A percentile compares a stretch with the other conserved stretches of the same genome.
phyloP scores from a whole-genome alignment of 2,888 invertebrate genomes.

The Aphidoletes aphidimyza region DNA sequence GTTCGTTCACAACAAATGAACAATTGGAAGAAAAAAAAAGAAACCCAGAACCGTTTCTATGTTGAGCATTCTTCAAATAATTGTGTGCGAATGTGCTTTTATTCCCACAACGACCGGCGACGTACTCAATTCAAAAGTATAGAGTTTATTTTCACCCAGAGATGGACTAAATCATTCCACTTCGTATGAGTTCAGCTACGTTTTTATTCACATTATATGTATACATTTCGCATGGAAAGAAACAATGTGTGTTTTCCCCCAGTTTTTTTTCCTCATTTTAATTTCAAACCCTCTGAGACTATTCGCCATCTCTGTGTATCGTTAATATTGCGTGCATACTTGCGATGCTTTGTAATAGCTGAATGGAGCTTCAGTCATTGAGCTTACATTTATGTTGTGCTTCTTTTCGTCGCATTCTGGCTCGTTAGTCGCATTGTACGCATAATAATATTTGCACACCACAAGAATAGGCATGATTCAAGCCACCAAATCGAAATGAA shows the following conservation, averaged over 20 bases:
- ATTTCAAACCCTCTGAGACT: not conserved
- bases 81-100: slow-evolving; percentile 23
- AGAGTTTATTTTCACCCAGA: not conserved
- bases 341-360: not conserved
- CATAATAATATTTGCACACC: slow-evolving; percentile 6
- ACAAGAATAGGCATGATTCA: not conserved
- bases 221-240: not conserved
- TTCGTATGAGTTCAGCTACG: not conserved
- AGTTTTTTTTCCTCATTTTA: not conserved
- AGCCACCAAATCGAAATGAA: not conserved
- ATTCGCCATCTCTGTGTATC: not conserved
- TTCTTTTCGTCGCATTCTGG: not conserved
- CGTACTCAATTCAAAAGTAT: not conserved
- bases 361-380: not conserved
- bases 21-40: slow-evolving; percentile 13
- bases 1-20: not conserved
- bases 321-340: slow-evolving; percentile 17
- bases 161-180: slow-evolving; percentile 6
- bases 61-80: slow-evolving; percentile 47
- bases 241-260: not conserved
- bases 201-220: not conserved
- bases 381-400: too few species aligned
- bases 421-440: not conserved
- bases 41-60: not conserved
- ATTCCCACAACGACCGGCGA: not conserved